A percentile compares a stretch with the other conserved stretches of the same genome.
These are phyloP conservation scores for Ophthalmolycus amberensis DNA, from an alignment of 2,113 vertebrate species.

Conservation along the genomic window DNA sequence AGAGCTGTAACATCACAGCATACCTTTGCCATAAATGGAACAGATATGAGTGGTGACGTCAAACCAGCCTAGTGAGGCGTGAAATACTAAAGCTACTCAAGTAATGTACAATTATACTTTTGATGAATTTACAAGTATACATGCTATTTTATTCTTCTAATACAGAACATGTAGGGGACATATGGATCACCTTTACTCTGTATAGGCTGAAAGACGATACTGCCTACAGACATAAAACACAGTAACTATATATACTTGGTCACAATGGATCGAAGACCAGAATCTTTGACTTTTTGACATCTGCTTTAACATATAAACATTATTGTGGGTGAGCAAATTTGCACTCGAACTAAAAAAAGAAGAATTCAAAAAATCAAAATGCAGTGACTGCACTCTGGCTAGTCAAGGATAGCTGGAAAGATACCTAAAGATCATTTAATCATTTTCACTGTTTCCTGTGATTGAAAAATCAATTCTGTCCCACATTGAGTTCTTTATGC, in stretches of 20 bases:
- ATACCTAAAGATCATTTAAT: background rate
- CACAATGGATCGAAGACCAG: background rate
- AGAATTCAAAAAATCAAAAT: background rate
- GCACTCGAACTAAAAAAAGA: background rate
- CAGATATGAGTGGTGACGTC: background rate
- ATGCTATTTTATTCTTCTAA: background rate
- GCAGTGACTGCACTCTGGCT: background rate
- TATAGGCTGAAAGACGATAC: background rate
- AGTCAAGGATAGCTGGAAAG: background rate
- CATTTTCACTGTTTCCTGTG: background rate
- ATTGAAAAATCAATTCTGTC: background rate
- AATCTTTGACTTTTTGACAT: background rate
- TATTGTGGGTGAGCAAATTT: background rate
- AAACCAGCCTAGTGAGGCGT: background rate
- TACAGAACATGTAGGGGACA: background rate
- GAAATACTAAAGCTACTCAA: background rate
- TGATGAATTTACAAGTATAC: background rate
- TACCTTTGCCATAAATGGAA: constrained; percentile 56
- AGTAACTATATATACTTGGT: background rate
- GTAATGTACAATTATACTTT: background rate
- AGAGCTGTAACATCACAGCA: constrained; percentile 42
- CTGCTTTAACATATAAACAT: background rate
- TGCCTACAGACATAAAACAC: background rate
- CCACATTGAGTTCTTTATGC: background rate
- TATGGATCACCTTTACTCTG: background rate